Conservation (phyloP, 2,888 invertebrate species). For the Amiota communis region DNA sequence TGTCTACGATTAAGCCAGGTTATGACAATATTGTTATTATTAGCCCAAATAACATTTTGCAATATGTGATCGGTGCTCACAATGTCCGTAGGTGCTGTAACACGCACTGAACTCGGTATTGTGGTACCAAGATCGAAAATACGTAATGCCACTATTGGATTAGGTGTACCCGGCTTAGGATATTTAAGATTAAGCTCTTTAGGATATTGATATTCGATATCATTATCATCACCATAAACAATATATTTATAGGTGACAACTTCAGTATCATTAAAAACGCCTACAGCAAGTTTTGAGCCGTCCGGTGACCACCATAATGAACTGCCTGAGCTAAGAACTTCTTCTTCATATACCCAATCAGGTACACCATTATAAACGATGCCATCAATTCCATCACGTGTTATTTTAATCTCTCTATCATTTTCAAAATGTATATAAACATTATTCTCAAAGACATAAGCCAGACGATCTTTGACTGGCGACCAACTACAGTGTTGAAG, state of each 20-base stretch:
- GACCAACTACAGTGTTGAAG: constrained; percentile 80
- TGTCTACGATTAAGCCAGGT: constrained; percentile 91
- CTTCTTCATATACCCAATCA: constrained; percentile 97
- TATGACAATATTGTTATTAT: constrained; percentile 78
- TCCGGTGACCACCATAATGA: constrained; percentile 88
- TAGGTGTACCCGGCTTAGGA: constrained; percentile 85
- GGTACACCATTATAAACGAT: constrained; percentile 87
- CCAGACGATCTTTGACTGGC: constrained; percentile 74
- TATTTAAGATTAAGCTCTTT: constrained; percentile 80
- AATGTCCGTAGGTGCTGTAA: constrained; percentile 76
- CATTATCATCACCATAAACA: constrained; percentile 79
- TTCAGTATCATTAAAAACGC: constrained; percentile 81
- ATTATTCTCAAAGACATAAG: constrained; percentile 81
- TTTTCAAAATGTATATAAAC: constrained; percentile 74
- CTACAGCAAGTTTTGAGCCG: constrained; percentile 81
- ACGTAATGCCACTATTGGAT: constrained; percentile 81
- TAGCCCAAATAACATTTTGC: constrained; percentile 83
- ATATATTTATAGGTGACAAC: constrained; percentile 80
- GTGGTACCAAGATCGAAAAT: constrained; percentile 76
- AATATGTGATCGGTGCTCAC: constrained; percentile 79
- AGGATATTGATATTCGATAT: constrained; percentile 79
- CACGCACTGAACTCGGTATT: constrained; percentile 61
- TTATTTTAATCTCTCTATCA: constrained; percentile 74
- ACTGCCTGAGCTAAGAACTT: constrained; percentile 80
- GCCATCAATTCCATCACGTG: constrained; percentile 78